phyloP scores from a whole-genome alignment of 2,797 vertebrate genomes.

The Perodicticus potto region DNA sequence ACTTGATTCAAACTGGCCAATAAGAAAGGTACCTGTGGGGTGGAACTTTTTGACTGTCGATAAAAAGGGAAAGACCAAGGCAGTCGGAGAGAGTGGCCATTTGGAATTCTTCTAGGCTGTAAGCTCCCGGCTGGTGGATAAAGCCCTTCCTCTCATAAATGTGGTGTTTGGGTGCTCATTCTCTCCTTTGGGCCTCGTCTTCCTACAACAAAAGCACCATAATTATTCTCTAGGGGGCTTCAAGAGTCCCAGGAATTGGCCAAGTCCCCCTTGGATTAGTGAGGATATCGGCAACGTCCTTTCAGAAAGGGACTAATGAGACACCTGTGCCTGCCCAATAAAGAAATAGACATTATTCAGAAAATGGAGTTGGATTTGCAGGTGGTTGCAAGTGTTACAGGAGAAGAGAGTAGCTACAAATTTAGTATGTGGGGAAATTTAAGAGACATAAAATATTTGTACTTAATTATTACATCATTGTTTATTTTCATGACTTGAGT shows the following conservation, averaged over 20 bases:
- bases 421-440: background rate
- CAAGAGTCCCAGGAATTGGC: background rate
- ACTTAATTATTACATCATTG: background rate
- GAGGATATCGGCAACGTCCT: background rate
- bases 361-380: background rate
- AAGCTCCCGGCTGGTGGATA: too few relatives aligned
- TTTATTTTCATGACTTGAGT: background rate
- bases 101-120: too few relatives aligned
- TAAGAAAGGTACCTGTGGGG: too few relatives aligned
- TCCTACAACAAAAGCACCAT: background rate
- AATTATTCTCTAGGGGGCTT: background rate
- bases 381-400: background rate
- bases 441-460: background rate
- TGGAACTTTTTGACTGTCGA: too few relatives aligned
- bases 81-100: too few relatives aligned
- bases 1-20: too few relatives aligned
- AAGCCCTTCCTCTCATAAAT: too few relatives aligned
- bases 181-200: too few relatives aligned
- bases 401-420: background rate
- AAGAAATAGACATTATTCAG: background rate
- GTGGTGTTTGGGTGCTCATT: too few relatives aligned
- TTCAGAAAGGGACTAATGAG: background rate
- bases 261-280: background rate
- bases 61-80: too few relatives aligned
- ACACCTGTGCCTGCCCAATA: background rate